Base-by-base conservation (phyloP, 1,140 invertebrate species). In the Xylocopa sonorina region DNA sequence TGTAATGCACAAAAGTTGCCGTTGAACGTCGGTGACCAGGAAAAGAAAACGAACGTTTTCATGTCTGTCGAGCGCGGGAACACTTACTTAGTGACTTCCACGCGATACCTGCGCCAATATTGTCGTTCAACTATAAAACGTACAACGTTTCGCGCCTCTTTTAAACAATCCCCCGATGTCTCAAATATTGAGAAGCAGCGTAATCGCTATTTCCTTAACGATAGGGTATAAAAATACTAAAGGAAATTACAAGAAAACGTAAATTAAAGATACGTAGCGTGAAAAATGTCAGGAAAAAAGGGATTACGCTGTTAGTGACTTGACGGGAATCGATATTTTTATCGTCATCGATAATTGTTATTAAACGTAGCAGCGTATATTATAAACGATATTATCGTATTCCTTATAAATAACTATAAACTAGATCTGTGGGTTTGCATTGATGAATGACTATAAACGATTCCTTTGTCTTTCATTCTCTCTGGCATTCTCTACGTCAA, bases 391-490 rank as follows among this genome's bases (percentile, higher is more conserved):
- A 68, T 74, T 74, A 78, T 78, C 32, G 67, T 10, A 51, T 68
- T 72, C 69, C 82, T 88, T 89, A 89, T 82, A 84, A 88, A 83
- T 90, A 89, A 85, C 84, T 88, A 88, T 67, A 73, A 86, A 87
- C 82, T 90, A 89, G 78, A 72, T 85, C 68, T 87, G n/a, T n/a
- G n/a, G 83, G 55, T 86, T 90, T 90, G 89, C 88, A 90, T 90
- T 89, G 89, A 90, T 90, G 82, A 87, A 88, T 90, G 89, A 90
- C 89, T 90, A 90, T 87, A 89, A n/a, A 88, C 69, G 58, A 88
- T 89, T 87, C 64, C 71, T 72, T 84, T 73, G 67, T 73, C 78
- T 85, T 68, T 81, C 75, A 48, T 73, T 80, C 62, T 82, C 50
- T 55, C 60, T 60, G 12, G 55, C 60, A 68, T 55, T 24, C 51